A percentile compares a stretch with the other conserved stretches of the same genome.
Evolutionary conservation across 2,113 vertebrate species (phyloP).

Genomic region (Planiliza haematocheilus): DNA sequence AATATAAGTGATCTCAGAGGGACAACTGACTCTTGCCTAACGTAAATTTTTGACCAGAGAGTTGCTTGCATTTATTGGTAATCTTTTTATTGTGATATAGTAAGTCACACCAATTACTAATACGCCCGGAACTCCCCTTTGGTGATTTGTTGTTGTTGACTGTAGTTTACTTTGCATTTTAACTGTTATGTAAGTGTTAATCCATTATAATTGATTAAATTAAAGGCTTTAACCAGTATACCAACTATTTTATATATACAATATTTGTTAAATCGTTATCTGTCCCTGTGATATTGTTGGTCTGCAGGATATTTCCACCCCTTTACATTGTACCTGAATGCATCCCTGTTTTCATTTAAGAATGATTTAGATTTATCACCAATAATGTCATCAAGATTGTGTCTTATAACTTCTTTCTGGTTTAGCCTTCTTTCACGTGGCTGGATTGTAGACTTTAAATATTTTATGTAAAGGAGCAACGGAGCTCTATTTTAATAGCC

Average conservation of each 20-base stretch:
- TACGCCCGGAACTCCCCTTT: background rate
- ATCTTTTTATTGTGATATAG: background rate
- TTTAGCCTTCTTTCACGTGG: too few relatives aligned
- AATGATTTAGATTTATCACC: too few relatives aligned
- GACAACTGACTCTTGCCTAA: background rate
- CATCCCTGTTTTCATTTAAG: too few relatives aligned
- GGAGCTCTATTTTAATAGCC: too few relatives aligned
- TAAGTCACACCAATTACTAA: background rate
- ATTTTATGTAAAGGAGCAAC: too few relatives aligned
- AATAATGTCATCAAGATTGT: too few relatives aligned
- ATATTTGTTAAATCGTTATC: background rate
- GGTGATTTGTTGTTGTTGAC: background rate
- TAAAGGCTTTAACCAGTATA: background rate
- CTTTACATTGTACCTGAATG: background rate
- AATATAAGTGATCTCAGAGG: conserved; percentile 17
- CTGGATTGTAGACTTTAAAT: too few relatives aligned
- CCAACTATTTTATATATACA: too few relatives aligned
- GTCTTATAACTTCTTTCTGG: too few relatives aligned
- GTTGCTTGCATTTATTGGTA: background rate
- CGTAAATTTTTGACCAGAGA: background rate
- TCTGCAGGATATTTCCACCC: background rate
- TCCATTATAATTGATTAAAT: background rate
- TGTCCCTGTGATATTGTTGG: conserved; percentile 2
- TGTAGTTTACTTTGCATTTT: background rate
- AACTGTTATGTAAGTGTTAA: too few relatives aligned